A percentile compares a stretch with the other conserved stretches of the same genome.
Conservation (phyloP, 2,888 invertebrate species). For the Balanococcus diminutus region DNA sequence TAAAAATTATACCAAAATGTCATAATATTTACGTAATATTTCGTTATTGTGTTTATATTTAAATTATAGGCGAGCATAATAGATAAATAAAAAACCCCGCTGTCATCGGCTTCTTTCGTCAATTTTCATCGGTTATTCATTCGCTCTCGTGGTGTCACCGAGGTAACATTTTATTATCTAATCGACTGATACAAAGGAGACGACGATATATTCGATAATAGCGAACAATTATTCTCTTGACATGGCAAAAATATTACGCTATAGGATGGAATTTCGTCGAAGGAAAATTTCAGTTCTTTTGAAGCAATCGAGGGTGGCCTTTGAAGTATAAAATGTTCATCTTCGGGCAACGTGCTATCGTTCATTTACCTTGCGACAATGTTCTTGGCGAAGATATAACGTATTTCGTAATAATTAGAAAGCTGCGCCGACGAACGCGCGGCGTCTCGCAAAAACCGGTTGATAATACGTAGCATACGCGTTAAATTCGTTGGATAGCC, state of each 20-base stretch:
- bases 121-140: slow-evolving; percentile 37
- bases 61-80: background rate
- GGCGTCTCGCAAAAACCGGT: slow-evolving; percentile 53
- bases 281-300: background rate
- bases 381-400: slow-evolving; percentile 35
- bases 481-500: slow-evolving; percentile 29
- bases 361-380: slow-evolving; percentile 24
- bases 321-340: background rate
- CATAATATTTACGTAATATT: background rate
- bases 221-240: background rate
- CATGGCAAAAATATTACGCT: background rate
- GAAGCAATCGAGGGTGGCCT: background rate
- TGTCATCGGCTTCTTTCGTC: background rate
- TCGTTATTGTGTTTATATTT: background rate
- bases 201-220: slow-evolving; percentile 5
- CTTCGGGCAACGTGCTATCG: background rate
- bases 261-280: background rate
- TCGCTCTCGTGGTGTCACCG: background rate
- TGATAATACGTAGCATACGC: slow-evolving; percentile 15
- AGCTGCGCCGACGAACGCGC: slow-evolving; percentile 36
- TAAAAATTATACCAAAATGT: background rate
- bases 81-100: background rate
- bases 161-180: slow-evolving; percentile 33
- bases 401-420: slow-evolving; percentile 54
- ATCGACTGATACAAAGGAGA: background rate